Percentiles rank a stretch among this genome's conserved stretches.
Evolutionary conservation across 2,113 vertebrate genomes (phyloP).

Genomic region (Grammomys surdaster): DNA sequence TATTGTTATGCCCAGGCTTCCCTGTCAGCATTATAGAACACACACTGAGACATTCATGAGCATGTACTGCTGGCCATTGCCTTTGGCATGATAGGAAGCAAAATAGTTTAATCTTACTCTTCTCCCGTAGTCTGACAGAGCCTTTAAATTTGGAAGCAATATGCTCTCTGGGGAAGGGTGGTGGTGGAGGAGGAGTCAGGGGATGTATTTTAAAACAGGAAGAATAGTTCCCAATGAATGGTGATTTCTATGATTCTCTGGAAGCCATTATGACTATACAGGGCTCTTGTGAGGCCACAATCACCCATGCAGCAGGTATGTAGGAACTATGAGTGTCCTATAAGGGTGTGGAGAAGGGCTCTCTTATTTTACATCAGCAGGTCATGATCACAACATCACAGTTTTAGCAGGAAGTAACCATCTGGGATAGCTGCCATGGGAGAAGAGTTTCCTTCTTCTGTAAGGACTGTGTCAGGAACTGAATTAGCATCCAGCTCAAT

Average conservation of each 20-base stretch:
- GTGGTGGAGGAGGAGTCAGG: not conserved
- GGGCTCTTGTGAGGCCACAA: not conserved
- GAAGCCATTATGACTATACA: not conserved
- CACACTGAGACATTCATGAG: not conserved
- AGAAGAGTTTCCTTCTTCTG: not conserved
- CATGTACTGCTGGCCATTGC: not conserved
- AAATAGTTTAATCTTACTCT: not conserved
- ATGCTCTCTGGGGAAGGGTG: not conserved
- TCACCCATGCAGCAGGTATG: fast-evolving
- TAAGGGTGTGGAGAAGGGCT: too few relatives aligned
- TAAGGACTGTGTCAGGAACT: not conserved
- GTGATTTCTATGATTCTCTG: not conserved
- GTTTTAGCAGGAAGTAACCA: not conserved
- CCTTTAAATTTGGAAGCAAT: not conserved
- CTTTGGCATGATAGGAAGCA: not conserved
- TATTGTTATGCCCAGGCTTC: too few relatives aligned
- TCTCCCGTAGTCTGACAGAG: not conserved
- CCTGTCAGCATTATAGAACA: not conserved
- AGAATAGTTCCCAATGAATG: too few relatives aligned
- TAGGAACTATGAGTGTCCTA: not conserved
- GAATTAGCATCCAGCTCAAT: not conserved
- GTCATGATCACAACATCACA: not conserved
- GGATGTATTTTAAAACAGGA: not conserved
- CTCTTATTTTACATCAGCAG: too few relatives aligned
- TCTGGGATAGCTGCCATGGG: not conserved